Evolutionary conservation across 2,888 invertebrate species (phyloP).

Genomic region (Perizoma flavofasciatum): DNA sequence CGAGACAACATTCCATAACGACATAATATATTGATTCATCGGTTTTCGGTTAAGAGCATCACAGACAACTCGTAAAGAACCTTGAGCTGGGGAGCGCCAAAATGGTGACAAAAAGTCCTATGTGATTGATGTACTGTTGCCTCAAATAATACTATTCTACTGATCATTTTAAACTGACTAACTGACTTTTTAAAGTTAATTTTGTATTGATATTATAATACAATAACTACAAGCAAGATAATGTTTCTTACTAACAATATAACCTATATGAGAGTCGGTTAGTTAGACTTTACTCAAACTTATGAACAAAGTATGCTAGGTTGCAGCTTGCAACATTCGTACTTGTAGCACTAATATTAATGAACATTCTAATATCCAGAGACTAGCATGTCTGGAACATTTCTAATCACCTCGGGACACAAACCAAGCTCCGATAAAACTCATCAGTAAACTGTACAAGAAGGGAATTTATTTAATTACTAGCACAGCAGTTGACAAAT

Average conservation of each 20-base stretch:
- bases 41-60: conserved; percentile 25
- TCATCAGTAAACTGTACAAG: conserved; percentile 52
- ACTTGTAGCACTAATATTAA: conserved; percentile 14
- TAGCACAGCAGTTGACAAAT: conserved; percentile 76
- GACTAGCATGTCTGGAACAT: conserved; percentile 27
- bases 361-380: conserved; percentile 24
- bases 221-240: background rate
- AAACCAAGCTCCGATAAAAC: conserved; percentile 44
- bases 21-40: conserved; percentile 24
- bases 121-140: conserved; percentile 59
- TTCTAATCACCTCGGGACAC: conserved; percentile 31
- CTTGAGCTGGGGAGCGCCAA: conserved; percentile 55
- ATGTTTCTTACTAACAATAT: background rate
- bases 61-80: conserved; percentile 50
- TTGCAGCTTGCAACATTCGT: conserved; percentile 1
- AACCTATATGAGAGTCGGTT: background rate
- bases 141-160: conserved; percentile 15
- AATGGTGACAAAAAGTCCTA: conserved; percentile 62
- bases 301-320: conserved; percentile 3
- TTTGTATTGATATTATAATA: too few species aligned
- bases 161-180: background rate
- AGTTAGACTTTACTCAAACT: background rate
- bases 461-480: conserved; percentile 79
- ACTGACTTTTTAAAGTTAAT: too few species aligned
- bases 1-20: conserved; percentile 17